phyloP scores from a whole-genome alignment of 2,113 vertebrate genomes.

The Callaeas wilsoni region DNA sequence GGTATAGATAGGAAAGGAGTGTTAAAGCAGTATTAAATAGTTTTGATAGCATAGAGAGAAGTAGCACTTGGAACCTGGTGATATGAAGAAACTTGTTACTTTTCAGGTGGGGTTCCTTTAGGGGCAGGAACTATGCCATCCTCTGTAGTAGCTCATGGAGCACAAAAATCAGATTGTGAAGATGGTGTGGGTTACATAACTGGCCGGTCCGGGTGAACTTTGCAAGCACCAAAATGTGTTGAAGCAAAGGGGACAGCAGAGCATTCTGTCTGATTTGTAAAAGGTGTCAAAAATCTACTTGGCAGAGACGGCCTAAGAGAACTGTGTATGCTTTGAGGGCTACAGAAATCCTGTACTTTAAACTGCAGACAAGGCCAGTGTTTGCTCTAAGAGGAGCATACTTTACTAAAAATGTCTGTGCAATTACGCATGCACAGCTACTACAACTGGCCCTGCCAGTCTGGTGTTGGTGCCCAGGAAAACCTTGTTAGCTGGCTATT shows the following conservation, averaged over 20 bases:
- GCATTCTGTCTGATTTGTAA: not conserved
- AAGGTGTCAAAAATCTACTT: not conserved
- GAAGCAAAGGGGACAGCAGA: not conserved
- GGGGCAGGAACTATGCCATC: not conserved
- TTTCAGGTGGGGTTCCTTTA: not conserved
- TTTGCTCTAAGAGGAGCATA: not conserved
- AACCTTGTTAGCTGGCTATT: not conserved
- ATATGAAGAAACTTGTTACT: not conserved
- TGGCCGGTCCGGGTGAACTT: not conserved
- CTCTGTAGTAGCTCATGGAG: not conserved
- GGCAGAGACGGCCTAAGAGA: not conserved
- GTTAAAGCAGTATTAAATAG: not conserved
- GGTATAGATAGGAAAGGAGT: not conserved
- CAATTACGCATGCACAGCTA: not conserved
- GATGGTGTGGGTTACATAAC: not conserved
- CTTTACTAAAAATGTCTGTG: not conserved
- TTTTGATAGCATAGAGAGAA: not conserved
- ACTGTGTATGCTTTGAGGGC: not conserved
- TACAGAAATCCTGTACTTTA: not conserved
- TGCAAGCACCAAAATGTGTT: not conserved
- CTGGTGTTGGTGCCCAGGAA: not conserved
- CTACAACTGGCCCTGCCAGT: not conserved
- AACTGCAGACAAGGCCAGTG: not conserved
- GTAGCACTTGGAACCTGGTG: not conserved
- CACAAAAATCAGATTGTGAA: not conserved